phyloP scores from a whole-genome alignment of 2,888 invertebrate species.

The Furcula furcula region DNA sequence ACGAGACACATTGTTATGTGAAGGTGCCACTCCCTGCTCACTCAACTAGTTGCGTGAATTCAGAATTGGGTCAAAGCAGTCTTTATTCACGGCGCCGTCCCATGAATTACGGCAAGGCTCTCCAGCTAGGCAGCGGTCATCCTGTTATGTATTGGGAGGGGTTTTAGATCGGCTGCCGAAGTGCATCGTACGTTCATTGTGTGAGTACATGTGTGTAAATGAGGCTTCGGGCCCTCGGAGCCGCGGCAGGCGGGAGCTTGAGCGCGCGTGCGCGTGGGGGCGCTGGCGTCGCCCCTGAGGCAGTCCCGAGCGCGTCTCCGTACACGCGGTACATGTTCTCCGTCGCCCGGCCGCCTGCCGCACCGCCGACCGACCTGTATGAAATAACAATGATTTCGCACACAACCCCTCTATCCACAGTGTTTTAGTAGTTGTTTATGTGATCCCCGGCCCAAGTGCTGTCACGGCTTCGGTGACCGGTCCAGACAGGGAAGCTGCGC shows the following conservation, averaged over 20 bases:
- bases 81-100: slow-evolving; percentile 32
- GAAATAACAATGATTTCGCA: slow-evolving; percentile 59
- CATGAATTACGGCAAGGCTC: slow-evolving; percentile 27
- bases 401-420: slow-evolving; percentile 40
- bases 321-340: slow-evolving; percentile 44
- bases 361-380: slow-evolving; percentile 54
- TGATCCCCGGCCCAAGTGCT: slow-evolving; percentile 50
- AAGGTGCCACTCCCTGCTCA: slow-evolving; percentile 61
- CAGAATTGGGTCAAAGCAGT: slow-evolving; percentile 61
- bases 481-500: slow-evolving; percentile 75
- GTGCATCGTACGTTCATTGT: slow-evolving; percentile 40
- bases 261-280: slow-evolving; percentile 57
- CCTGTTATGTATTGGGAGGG: slow-evolving; percentile 36
- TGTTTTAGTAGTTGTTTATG: slow-evolving; percentile 65
- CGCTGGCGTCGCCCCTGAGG: slow-evolving; percentile 55
- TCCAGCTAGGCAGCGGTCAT: slow-evolving; percentile 34
- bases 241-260: slow-evolving; percentile 28
- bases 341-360: slow-evolving; percentile 30
- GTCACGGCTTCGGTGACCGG: slow-evolving; percentile 54
- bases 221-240: slow-evolving; percentile 36
- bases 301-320: slow-evolving; percentile 69
- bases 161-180: slow-evolving; percentile 38
- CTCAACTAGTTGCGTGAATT: slow-evolving; percentile 59
- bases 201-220: slow-evolving; percentile 53
- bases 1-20: slow-evolving; percentile 48